Conservation (phyloP, 2,888 invertebrate species). For the Aleiodes leptofemur region DNA sequence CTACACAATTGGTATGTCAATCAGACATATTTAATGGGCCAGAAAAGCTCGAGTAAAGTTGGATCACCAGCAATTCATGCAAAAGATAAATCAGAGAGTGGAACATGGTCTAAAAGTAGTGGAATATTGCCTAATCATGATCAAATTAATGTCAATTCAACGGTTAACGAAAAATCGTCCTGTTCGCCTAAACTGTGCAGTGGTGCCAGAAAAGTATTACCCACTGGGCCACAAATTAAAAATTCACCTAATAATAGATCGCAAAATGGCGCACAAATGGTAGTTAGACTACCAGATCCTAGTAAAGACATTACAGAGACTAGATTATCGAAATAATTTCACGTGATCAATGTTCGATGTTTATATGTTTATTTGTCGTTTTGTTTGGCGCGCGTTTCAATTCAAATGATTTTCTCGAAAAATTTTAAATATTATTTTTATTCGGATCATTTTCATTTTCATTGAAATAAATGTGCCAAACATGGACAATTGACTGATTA, state of each 20-base stretch:
- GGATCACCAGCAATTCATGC: constrained; percentile 66
- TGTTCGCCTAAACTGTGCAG: constrained; percentile 70
- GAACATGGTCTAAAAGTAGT: constrained; percentile 38
- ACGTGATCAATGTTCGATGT: constrained; percentile 23
- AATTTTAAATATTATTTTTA: neutral
- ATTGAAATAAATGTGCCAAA: constrained; percentile 9
- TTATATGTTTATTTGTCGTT: constrained; percentile 25
- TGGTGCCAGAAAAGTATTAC: constrained; percentile 69
- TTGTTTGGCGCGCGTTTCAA: constrained; percentile 20
- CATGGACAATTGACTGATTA: constrained; percentile 27
- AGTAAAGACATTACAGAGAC: constrained; percentile 70
- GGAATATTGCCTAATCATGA: constrained; percentile 18
- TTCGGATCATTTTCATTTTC: neutral
- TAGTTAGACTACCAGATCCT: constrained; percentile 72
- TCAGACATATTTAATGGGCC: constrained; percentile 74
- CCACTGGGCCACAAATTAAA: constrained; percentile 56
- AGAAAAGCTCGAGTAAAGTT: constrained; percentile 67
- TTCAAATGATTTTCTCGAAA: neutral
- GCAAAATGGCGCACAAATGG: constrained; percentile 72
- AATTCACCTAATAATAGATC: constrained; percentile 59
- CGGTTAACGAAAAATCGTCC: constrained; percentile 65
- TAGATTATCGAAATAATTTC: constrained; percentile 67
- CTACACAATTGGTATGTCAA: constrained; percentile 82
- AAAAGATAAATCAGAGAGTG: constrained; percentile 60
- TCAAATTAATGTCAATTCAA: constrained; percentile 57